These are phyloP conservation scores for Oenanthe oenanthe DNA, from an alignment of 2,113 vertebrate genomes.

Conservation along the genomic window DNA sequence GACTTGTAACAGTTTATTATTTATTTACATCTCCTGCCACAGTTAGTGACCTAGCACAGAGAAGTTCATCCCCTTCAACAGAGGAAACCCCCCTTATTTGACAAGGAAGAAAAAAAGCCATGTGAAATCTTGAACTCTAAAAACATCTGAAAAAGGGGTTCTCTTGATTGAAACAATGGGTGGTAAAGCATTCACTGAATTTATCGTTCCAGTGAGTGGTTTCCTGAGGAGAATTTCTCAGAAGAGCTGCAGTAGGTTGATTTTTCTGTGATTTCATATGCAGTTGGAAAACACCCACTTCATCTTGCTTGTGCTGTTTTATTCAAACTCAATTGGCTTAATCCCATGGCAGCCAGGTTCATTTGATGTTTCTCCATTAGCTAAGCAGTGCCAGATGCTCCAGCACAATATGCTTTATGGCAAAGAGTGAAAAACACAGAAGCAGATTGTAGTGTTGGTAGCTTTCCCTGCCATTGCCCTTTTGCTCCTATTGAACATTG, in stretches of 20 bases:
- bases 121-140: not conserved
- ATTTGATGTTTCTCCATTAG: not conserved
- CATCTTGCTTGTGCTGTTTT: not conserved
- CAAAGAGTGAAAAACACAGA: not conserved
- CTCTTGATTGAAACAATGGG: not conserved
- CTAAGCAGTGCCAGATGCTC: not conserved
- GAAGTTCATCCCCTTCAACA: not conserved
- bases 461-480: not conserved
- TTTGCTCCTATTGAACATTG: not conserved
- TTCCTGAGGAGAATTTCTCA: not conserved
- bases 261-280: not conserved
- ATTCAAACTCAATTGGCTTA: not conserved
- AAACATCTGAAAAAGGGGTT: not conserved
- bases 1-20: not conserved
- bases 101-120: not conserved
- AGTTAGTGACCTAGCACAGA: not conserved
- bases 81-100: not conserved
- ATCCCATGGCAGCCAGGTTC: not conserved
- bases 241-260: not conserved
- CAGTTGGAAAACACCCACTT: not conserved
- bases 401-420: not conserved
- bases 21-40: not conserved
- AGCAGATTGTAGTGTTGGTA: not conserved
- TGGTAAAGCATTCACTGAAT: not conserved
- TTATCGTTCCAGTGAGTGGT: not conserved